Base-by-base conservation (phyloP, 1,140 invertebrate genomes). In the Sitobion miscanthi region DNA sequence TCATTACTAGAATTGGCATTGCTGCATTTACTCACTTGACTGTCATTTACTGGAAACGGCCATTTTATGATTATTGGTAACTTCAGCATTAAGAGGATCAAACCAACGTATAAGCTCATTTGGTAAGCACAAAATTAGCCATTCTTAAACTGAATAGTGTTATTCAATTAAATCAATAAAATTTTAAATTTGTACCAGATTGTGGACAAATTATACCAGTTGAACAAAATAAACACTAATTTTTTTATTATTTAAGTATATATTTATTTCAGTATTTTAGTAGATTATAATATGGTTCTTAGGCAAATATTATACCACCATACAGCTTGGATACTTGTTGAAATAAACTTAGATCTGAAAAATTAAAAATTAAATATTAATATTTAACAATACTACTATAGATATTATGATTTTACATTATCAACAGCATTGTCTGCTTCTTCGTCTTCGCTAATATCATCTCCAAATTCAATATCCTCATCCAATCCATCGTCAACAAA, bases 391-490 rank as follows among this genome's bases (percentile, higher is more conserved):
- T n/a, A 49, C 49, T 49, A 87, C 1, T n/a, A 25, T 23, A 52
- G 17, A 91, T 49, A 25, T 85, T 90, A 14, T 38, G 9, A 69
- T 23, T 77, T 91, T 85, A 93, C 91, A 93, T 93, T 93, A 93
- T 98, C 97, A 94, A 98, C 97, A 94, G 97, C 96, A 96, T 62
- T 62, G 62, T 98, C 97, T 94, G 96, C 97, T 95, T 98, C 97
- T 95, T 98, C 98, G 95, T 98, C 97, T 94, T 98, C 98, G 95
- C 97, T 98, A 95, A 98, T 97, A 95, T 98, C 97, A 96, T 99
- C 98, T 94, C 98, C 98, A 94, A 99, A 99, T 95, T 98, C 98
- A 95, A 99, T 99, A 95, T 99, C 98, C 95, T 98, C 98, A 96
- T 99, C 98, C 94, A 98, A 97, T 94, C 98, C 98, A 95, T 98